These are phyloP conservation scores for Drosophila grimshawi DNA, from an alignment of 1,140 invertebrate genomes.

Conservation along the genomic window DNA sequence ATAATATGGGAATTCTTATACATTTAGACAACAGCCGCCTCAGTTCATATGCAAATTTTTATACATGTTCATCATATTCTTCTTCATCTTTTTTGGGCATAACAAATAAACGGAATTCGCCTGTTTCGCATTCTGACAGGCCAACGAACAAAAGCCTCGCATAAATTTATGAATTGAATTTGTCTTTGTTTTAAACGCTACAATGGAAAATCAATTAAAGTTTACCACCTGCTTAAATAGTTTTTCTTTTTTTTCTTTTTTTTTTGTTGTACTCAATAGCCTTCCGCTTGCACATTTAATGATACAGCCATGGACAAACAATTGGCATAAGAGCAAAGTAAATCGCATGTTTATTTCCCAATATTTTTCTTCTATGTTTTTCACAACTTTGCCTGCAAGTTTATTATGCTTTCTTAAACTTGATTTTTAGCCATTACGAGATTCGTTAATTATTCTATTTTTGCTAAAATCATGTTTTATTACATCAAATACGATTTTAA, in stretches of 20 bases:
- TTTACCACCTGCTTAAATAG: slow-evolving; percentile 45
- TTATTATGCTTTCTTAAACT: too few relatives aligned
- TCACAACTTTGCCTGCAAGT: too few relatives aligned
- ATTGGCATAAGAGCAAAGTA: too few relatives aligned
- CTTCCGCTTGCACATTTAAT: slow-evolving; percentile 41
- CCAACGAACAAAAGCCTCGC: slow-evolving; percentile 40
- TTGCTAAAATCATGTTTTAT: too few relatives aligned
- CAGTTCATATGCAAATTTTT: slow-evolving; percentile 60
- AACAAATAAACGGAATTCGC: slow-evolving; percentile 42
- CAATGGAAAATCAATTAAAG: slow-evolving; percentile 75
- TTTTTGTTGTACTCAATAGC: slow-evolving; percentile 10
- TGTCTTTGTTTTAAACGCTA: slow-evolving; percentile 42
- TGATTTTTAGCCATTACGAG: too few relatives aligned
- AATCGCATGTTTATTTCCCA: too few relatives aligned
- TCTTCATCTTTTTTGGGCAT: slow-evolving; percentile 15
- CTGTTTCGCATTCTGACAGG: slow-evolving; percentile 35
- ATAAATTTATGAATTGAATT: slow-evolving; percentile 46
- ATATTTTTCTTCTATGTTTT: too few relatives aligned
- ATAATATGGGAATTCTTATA: slow-evolving; percentile 38
- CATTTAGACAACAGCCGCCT: not conserved
- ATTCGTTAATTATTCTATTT: too few relatives aligned
- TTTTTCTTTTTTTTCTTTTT: not conserved
- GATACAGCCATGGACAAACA: not conserved
- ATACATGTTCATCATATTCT: slow-evolving; percentile 2
- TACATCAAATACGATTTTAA: too few relatives aligned